Evolutionary conservation across 2,797 vertebrate genomes (phyloP).

Genomic region (Lagodon rhomboides): DNA sequence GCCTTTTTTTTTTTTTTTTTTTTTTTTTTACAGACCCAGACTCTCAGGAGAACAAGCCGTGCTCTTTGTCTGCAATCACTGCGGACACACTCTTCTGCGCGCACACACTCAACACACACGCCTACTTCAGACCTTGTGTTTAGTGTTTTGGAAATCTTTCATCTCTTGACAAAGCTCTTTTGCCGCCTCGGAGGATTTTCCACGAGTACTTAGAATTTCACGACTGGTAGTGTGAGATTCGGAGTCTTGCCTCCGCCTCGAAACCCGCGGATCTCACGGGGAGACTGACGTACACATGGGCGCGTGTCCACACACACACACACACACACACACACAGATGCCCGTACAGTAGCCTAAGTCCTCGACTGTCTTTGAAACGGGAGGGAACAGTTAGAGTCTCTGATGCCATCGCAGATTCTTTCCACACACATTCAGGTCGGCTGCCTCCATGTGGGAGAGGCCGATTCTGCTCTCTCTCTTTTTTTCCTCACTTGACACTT

Average conservation of each 20-base stretch:
- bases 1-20: too few species aligned
- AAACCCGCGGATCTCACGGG: constrained; percentile 13
- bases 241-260: constrained; percentile 32
- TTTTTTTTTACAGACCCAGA: constrained; percentile 47
- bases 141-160: constrained; percentile 58
- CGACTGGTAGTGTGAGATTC: constrained; percentile 44
- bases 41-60: constrained; percentile 63
- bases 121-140: constrained; percentile 34
- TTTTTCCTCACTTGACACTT: constrained; percentile 12
- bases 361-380: constrained; percentile 27
- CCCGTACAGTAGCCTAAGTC: constrained; percentile 17
- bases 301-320: background rate
- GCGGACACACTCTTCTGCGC: constrained; percentile 52
- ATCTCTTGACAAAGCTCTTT: constrained; percentile 55
- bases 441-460: constrained; percentile 7
- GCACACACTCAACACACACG: constrained; percentile 30
- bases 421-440: constrained; percentile 43
- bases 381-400: constrained; percentile 28
- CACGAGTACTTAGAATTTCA: constrained; percentile 57
- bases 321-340: background rate
- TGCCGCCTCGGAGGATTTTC: constrained; percentile 48
- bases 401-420: constrained; percentile 52
- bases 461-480: background rate
- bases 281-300: constrained; percentile 11
- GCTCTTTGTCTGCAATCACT: constrained; percentile 63